Conservation (phyloP, 1,140 invertebrate species). For the Orussus abietinus region DNA sequence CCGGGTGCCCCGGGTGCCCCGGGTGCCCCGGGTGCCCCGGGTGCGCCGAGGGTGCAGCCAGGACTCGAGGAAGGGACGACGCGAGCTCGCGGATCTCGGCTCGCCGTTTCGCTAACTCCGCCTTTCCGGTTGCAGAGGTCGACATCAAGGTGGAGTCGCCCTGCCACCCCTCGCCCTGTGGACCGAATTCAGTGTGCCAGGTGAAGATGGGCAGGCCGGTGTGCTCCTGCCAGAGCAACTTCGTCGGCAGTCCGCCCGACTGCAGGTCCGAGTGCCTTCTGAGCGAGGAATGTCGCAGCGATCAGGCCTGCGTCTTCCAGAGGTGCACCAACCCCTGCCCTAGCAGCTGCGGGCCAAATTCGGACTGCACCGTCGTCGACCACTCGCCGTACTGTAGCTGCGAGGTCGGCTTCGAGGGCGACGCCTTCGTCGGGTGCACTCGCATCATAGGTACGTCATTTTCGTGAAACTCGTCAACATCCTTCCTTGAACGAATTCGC, state of each 20-base stretch:
- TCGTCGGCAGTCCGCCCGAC: slow-evolving; percentile 68
- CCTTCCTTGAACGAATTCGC: too few relatives aligned
- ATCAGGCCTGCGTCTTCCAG: slow-evolving; percentile 75
- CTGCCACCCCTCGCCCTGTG: slow-evolving; percentile 78
- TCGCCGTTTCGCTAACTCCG: too few relatives aligned
- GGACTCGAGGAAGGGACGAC: too few relatives aligned
- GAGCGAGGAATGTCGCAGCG: slow-evolving; percentile 69
- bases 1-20: too few relatives aligned
- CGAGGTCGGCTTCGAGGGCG: slow-evolving; percentile 69
- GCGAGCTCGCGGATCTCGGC: too few relatives aligned
- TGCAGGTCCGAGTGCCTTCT: slow-evolving; percentile 73
- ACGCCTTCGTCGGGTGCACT: slow-evolving; percentile 76
- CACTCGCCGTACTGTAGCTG: slow-evolving; percentile 81
- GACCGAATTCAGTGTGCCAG: slow-evolving; percentile 80
- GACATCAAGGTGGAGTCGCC: too few relatives aligned
- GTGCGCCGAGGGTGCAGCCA: too few relatives aligned
- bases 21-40: too few relatives aligned
- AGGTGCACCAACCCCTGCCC: slow-evolving; percentile 76
- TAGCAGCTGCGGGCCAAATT: slow-evolving; percentile 72
- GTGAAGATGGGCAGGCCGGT: slow-evolving; percentile 72
- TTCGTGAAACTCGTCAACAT: too few relatives aligned
- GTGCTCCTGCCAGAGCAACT: slow-evolving; percentile 73
- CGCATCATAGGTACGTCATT: slow-evolving; percentile 41
- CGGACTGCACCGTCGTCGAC: slow-evolving; percentile 74
- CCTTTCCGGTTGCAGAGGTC: too few relatives aligned